Conservation (phyloP, 2,888 invertebrate species). For the Galerucella pusilla region DNA sequence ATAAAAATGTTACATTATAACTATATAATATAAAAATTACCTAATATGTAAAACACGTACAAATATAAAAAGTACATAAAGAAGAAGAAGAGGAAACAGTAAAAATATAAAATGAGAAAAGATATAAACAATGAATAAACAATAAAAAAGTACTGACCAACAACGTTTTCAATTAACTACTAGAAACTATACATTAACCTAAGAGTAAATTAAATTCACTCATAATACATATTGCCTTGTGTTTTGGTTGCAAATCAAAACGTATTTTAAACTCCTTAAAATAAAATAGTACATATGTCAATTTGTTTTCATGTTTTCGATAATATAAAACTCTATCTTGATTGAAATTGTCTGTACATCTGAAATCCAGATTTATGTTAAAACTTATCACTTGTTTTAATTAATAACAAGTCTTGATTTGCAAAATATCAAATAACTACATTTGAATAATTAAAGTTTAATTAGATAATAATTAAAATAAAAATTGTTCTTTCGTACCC, state of each 20-base stretch:
- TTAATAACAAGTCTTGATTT: constrained; percentile 17
- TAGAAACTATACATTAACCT: constrained; percentile 22
- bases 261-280: constrained; percentile 5
- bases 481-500: constrained; percentile 24
- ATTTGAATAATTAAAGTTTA: constrained; percentile 5
- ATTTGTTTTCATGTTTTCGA: too few relatives aligned
- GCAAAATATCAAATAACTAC: constrained; percentile 18
- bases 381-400: too few relatives aligned
- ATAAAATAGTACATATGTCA: too few relatives aligned
- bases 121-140: constrained; percentile 20
- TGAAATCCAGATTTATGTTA: too few relatives aligned
- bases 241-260: constrained; percentile 21
- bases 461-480: constrained; percentile 1
- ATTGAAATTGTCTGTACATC: neutral
- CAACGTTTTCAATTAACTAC: constrained; percentile 25
- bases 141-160: constrained; percentile 35
- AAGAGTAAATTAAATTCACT: constrained; percentile 35
- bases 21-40: neutral
- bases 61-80: constrained; percentile 7
- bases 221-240: constrained; percentile 26
- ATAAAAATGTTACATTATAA: constrained; percentile 6
- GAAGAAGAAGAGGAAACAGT: constrained; percentile 8
- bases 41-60: constrained; percentile 5
- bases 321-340: neutral
- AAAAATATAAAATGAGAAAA: constrained; percentile 22